Base-by-base conservation (phyloP, 2,888 invertebrate genomes). In the Hesperia comma region DNA sequence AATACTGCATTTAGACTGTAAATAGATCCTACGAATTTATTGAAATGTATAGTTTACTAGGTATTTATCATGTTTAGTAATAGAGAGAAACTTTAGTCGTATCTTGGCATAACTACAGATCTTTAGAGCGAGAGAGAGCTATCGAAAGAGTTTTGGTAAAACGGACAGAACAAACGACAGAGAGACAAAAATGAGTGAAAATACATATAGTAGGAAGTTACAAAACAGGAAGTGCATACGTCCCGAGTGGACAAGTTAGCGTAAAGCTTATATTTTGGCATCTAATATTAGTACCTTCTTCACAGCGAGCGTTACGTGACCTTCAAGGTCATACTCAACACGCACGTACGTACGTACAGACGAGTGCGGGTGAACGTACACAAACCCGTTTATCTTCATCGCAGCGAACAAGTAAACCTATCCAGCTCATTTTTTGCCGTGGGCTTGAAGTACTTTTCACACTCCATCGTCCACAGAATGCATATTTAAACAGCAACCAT, bases 261-360 rank as follows among this genome's bases (percentile, higher is more conserved):
- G 15, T 46, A 15, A 46, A 46, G 43, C 17, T 46, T 46, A 46
- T 17, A 46, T 46, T 46, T 46, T 46, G 43, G 43, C 43, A 46
- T 6, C 15, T 15, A n/a, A 15, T 7, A 5, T 43, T 10, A 7
- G 37, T 37, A 37, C 0, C 37, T 37, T 37, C 37, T 12, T 2
- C 37, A 37, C 7, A 33, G 5, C 26, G 26, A 4, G 26, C 26
- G 26, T 26, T 4, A 26, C 26, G 26, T 26, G 26, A 26, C 26
- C 5, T 26, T 5, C 26, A 26, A 26, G 10, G 8, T 12, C 12
- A 37, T 12, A 17, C 17, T 46, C n/a, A 15, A 46, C 43, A 46
- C 17, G 17, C 17, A 17, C 15, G 8, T 37, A 37, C 37, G 37
- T 10, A 37, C 37, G 37, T 37, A 37, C 12, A 37, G 12, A 10